Percentiles rank a stretch among this genome's conserved stretches.
Conservation (phyloP, 2,113 vertebrate species). For the Muntiacus reevesi region DNA sequence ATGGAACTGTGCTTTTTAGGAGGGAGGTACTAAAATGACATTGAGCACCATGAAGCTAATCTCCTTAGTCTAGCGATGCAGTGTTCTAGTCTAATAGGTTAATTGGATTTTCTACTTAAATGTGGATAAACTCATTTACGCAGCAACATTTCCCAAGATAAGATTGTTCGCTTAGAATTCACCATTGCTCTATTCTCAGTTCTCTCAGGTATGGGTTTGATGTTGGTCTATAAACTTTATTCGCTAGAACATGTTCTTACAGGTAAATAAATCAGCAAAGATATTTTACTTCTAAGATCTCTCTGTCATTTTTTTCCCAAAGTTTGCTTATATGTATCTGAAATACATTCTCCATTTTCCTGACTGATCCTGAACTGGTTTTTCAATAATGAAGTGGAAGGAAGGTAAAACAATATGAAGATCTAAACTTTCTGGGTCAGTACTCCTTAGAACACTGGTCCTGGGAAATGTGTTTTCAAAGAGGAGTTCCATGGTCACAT, state of each 20-base stretch:
- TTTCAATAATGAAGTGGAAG: background rate
- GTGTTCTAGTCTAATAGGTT: background rate
- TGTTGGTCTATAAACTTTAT: background rate
- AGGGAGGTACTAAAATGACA: background rate
- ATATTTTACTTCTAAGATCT: background rate
- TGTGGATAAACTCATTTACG: background rate
- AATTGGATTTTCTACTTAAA: constrained; percentile 19
- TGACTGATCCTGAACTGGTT: background rate
- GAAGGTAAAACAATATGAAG: background rate
- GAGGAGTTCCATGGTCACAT: background rate
- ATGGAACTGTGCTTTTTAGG: background rate
- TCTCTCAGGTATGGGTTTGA: background rate
- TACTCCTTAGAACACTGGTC: background rate
- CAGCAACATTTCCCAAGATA: background rate
- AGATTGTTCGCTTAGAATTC: background rate
- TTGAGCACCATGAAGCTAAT: background rate
- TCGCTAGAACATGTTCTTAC: background rate
- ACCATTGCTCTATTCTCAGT: background rate
- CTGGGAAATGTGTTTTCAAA: background rate
- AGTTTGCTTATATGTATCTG: background rate
- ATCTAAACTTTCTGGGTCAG: background rate
- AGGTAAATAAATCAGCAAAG: background rate
- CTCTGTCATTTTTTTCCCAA: background rate
- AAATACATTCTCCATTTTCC: background rate
- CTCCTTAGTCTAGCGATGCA: background rate